Evolutionary conservation across 2,113 vertebrate species (phyloP), one percentile per base, ranked within the genome.

Genomic region (Corvus hawaiiensis): DNA sequence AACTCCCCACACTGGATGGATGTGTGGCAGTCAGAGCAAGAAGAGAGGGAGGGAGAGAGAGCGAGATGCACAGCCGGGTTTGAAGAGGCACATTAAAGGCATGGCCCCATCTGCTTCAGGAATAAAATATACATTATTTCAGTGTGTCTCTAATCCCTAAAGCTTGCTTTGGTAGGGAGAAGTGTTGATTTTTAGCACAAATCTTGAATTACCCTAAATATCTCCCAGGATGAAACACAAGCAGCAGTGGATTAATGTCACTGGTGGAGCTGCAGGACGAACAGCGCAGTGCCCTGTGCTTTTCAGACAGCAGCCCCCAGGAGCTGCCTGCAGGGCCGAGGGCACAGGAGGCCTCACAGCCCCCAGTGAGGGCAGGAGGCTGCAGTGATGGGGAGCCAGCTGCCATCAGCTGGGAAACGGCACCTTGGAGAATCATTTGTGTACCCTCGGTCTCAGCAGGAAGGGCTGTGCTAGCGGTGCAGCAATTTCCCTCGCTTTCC

Each of bases 271-370:
- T 67, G 37, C 41, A 89, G 78, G 69, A 77, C 17, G 12, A 32
- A 7, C 15, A 84, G 22, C 2, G 1, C 51, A 20, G 5, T 9
- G 26, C 30, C 9, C 11, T 5, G 10, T 46, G n/a, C 39, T 52
- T 75, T 43, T 75, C 11, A 41, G 41, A n/a, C 37, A n/a, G 27
- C 30, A n/a, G 64, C 32, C 51, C 43, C 51, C n/a, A 30, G 4
- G 8, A 8, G 22, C 22, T 61, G 61, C 54, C 58, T 32, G 26
- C n/a, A 74, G 46, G 58, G 37, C 23, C 35, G 6, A n/a, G 14
- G 20, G 21, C 58, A 27, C 58, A 10, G 0, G 5, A 21, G 32
- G 7, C 37, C 30, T 39, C 33, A 3, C 0, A 2, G 4, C 19
- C 23, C 27, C 35, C 46, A 73, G 16, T 0, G 0, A 73, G 46